Base-by-base conservation (phyloP, 2,113 vertebrate genomes). In the Phylloscopus trochiloides region DNA sequence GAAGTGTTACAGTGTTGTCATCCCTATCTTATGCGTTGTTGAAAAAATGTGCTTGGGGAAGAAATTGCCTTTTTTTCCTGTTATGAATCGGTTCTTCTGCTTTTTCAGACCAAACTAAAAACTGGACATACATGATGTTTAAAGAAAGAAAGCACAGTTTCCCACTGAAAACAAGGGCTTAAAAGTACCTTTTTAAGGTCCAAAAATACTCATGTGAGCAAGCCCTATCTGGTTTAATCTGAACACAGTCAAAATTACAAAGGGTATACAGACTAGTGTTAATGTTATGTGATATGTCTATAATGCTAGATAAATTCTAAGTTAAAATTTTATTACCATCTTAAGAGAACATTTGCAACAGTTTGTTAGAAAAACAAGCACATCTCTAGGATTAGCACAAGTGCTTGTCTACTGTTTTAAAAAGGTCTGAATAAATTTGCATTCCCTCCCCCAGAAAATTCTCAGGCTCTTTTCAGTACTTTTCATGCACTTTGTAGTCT, bases 381-480 rank as follows among this genome's bases (percentile, higher is more conserved):
- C 40, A 84, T 87, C 40, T 84, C 79, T 72, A 88, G 77, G 78
- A 95, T 90, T 92, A 91, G 68, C 48, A 6, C 15, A 71, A 81
- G 29, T 92, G 36, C 38, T 86, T 70, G 81, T 76, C 38, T 67
- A 9, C 32, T 65, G 70, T 61, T 90, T 83, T 74, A 57, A 38
- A 95, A 73, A 76, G 51, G 7, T 74, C 38, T 94, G 72, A 91
- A 94, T 91, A 80, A 77, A 92, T 92, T 83, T 77, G 55, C 38
- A 31, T 70, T 12, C 50, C 32, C 14, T 28, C 16, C 19, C 21
- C n/a, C 58, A 38, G 32, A 58, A 83, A 36, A 54, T 76, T 90
- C 32, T 71, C 48, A 65, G 57, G 12, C 58, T 86, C 67, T 90
- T 86, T 86, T 93, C 63, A 83, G 47, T 77, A 66, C 20, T 93